These are phyloP conservation scores for Coranthus polyacanthus DNA, from an alignment of 2,797 vertebrate genomes.

Conservation along the genomic window DNA sequence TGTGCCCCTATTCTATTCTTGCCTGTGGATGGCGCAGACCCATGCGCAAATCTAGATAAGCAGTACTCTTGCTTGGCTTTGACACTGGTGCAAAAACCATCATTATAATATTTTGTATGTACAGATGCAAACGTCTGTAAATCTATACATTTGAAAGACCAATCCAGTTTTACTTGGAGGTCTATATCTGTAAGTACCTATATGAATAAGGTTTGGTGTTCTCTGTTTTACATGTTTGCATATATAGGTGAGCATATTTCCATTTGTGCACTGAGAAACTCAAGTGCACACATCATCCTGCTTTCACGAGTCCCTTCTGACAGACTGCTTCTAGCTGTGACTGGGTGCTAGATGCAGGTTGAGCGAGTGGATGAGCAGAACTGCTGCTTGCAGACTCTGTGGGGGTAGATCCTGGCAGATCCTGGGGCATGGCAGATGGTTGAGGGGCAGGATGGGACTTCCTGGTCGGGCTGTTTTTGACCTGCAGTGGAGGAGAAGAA, in stretches of 20 bases:
- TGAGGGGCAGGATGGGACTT: conserved; percentile 69
- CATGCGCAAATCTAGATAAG: conserved; percentile 69
- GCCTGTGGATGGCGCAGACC: conserved; percentile 68
- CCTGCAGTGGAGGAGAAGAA: conserved; percentile 55
- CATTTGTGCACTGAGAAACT: neutral
- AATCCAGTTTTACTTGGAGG: conserved; percentile 8
- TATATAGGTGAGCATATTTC: too few species aligned
- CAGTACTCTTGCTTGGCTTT: conserved; percentile 63
- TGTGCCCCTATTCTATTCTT: conserved; percentile 72
- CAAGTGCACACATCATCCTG: conserved; percentile 19
- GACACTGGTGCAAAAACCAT: conserved; percentile 34
- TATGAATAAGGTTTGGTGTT: too few species aligned
- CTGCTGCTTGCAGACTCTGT: conserved; percentile 53
- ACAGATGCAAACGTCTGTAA: conserved; percentile 13
- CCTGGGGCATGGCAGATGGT: conserved; percentile 80
- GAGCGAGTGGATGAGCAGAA: conserved; percentile 47
- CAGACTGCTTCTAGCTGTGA: conserved; percentile 61
- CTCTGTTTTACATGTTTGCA: too few species aligned
- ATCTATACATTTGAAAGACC: neutral
- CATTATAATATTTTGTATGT: conserved; percentile 21
- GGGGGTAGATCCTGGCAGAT: conserved; percentile 77
- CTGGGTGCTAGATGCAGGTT: conserved; percentile 58
- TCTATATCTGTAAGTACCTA: neutral
- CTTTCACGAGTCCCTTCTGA: conserved; percentile 49
- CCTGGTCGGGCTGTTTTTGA: conserved; percentile 75